Percentiles rank a stretch among this genome's conserved stretches.
These are phyloP conservation scores for Manacus vitellinus DNA, from an alignment of 2,113 vertebrate species.

Conservation along the genomic window DNA sequence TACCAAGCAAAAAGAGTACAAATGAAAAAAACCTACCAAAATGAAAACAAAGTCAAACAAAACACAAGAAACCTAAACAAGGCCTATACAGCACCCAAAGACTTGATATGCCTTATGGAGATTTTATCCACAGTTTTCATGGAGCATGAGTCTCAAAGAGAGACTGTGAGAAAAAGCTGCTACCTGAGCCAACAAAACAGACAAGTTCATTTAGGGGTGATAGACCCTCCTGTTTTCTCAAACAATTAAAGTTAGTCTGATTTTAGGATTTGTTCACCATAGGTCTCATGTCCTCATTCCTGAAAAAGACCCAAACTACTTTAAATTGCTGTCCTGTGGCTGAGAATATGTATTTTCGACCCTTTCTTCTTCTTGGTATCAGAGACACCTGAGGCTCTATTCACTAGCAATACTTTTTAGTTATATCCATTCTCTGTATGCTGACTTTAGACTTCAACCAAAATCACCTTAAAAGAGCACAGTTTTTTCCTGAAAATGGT, in stretches of 20 bases:
- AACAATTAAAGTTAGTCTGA: not conserved
- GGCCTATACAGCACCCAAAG: not conserved
- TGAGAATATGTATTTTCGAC: not conserved
- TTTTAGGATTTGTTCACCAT: not conserved
- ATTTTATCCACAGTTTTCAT: not conserved
- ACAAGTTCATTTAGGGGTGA: not conserved
- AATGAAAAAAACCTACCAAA: not conserved
- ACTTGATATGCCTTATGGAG: rapidly evolving
- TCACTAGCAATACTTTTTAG: not conserved
- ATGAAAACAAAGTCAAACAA: not conserved
- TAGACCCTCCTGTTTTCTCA: not conserved
- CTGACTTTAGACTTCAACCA: not conserved
- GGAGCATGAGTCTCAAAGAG: not conserved
- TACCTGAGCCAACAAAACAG: not conserved
- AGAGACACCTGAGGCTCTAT: not conserved
- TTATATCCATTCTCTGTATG: not conserved
- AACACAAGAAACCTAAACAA: not conserved
- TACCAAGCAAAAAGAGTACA: not conserved
- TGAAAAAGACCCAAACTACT: not conserved
- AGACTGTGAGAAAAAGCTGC: not conserved
- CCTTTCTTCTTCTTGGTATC: not conserved
- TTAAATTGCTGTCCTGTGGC: not conserved
- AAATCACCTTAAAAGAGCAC: not conserved
- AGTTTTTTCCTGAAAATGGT: not conserved
- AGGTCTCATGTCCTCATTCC: not conserved